Evolutionary conservation across 2,888 invertebrate genomes (phyloP).

Genomic region (Eilema griseolum): DNA sequence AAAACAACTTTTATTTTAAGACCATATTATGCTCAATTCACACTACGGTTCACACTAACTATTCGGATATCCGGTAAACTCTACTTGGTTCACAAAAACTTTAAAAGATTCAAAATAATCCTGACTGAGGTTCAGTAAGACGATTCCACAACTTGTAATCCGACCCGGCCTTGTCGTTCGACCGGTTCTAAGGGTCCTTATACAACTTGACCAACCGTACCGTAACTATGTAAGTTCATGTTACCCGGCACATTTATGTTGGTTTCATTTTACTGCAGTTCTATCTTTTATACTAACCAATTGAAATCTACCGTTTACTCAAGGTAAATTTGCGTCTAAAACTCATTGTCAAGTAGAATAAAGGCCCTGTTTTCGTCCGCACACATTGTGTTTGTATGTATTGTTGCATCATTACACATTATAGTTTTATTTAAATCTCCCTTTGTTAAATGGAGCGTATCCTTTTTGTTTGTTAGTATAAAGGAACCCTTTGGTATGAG

Average conservation of each 20-base stretch:
- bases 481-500: slow-evolving; percentile 17
- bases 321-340: no score
- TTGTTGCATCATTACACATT: slow-evolving; percentile 19
- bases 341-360: no score
- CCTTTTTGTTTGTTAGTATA: slow-evolving; percentile 4
- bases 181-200: slow-evolving; percentile 28
- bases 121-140: neutral
- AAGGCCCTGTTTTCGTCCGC: slow-evolving; percentile 29
- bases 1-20: neutral
- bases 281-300: no score
- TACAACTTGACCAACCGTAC: neutral
- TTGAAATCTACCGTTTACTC: no score
- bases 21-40: neutral
- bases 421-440: slow-evolving; percentile 22
- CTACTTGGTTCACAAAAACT: neutral
- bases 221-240: no score
- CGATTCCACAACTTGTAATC: slow-evolving; percentile 9
- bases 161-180: slow-evolving; percentile 26
- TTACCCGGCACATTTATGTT: no score
- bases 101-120: neutral
- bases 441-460: slow-evolving; percentile 23
- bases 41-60: neutral
- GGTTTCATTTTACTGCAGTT: no score
- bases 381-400: slow-evolving; percentile 17
- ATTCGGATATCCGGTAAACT: neutral